Base-by-base conservation (phyloP, 1,140 invertebrate species). In the Tigriopus japonicus region DNA sequence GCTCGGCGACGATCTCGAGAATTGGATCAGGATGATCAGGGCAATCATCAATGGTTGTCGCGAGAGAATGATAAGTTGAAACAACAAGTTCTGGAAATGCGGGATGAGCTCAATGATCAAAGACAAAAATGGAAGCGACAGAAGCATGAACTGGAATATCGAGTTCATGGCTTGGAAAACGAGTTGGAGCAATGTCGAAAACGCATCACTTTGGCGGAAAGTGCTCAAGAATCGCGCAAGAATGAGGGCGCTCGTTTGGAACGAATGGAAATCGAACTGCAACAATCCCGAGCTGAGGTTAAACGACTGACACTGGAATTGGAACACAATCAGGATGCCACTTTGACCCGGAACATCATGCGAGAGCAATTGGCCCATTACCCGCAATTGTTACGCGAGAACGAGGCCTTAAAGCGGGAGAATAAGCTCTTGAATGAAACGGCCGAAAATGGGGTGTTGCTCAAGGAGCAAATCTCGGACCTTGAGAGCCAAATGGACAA, bases 341-440 rank as follows among this genome's bases (percentile, higher is more conserved):
- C 17, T 6, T 13, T 58, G 10, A 28, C 35, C 14, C 28, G 41
- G 14, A 58, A 58, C 13, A 40, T 41, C 28, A 58, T 58, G 55
- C 17, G 55, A 2, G 13, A 23, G 13, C 13, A 58, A 42, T n/a
- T 58, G n/a, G 28, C 35, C 17, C 21, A 58, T 17, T 43, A 41
- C 41, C 24, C 28, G 13, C 14, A 15, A n/a, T 19, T 58, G 17
- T 14, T 41, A 12, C 15, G n/a, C 14, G 21, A 42, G 42, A 41
- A 41, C 28, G 55, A 58, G 15, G 14, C 15, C 23, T 24, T 58
- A 5, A 14, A 14, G 6, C 35, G 17, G n/a, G 55, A 58, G 28
- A 58, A 58, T 58, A 42, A 40, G 14, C 55, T 58, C 17, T 41
- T 58, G 17, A 17, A 15, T 14, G n/a, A 42, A 40, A 58, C 55